These are phyloP conservation scores for Epistrophe grossulariae DNA, from an alignment of 2,888 invertebrate species.

Conservation along the genomic window DNA sequence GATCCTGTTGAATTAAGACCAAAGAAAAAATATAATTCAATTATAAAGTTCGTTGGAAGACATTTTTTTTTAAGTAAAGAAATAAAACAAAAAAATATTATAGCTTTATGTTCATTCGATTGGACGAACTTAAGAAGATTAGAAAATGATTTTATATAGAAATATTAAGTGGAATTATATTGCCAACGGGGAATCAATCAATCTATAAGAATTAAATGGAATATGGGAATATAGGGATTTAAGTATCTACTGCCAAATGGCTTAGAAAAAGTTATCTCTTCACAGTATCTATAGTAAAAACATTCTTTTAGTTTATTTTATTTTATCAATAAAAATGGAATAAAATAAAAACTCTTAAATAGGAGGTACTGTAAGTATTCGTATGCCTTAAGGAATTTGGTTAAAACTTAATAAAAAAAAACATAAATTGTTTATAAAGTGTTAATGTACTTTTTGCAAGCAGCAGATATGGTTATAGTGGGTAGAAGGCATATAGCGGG, in stretches of 20 bases:
- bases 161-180: not conserved
- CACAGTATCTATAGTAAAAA: not conserved
- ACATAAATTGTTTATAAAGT: no score
- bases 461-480: no score
- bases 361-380: not conserved
- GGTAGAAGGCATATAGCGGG: no score
- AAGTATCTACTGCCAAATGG: not conserved
- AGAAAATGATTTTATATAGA: not conserved
- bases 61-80: not conserved
- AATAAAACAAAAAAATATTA: not conserved
- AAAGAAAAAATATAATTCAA: conserved; percentile 10
- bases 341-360: not conserved
- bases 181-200: not conserved
- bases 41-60: not conserved
- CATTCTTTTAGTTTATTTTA: not conserved
- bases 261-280: not conserved
- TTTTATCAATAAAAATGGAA: not conserved
- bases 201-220: conserved; percentile 3
- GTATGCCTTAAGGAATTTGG: not conserved
- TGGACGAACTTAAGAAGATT: conserved; percentile 8
- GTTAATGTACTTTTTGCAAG: no score
- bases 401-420: no score
- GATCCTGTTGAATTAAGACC: not conserved
- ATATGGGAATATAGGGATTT: not conserved
- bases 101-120: not conserved